phyloP scores from a whole-genome alignment of 2,797 vertebrate genomes.

The Phrynocephalus guinanensis region DNA sequence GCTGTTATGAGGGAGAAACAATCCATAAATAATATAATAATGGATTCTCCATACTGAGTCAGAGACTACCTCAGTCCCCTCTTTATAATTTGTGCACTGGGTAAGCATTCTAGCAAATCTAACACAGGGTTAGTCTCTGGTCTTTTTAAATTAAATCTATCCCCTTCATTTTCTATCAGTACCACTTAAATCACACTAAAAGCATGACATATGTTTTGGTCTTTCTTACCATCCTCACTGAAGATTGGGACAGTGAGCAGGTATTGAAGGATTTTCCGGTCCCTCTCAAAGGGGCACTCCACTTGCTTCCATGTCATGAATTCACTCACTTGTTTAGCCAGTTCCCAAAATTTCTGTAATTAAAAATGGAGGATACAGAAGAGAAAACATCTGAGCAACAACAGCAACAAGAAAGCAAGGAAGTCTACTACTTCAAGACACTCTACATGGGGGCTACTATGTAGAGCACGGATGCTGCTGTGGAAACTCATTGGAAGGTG shows the following conservation, averaged over 20 bases:
- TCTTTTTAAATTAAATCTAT: background rate
- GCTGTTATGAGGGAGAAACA: background rate
- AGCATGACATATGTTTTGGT: slow-evolving; percentile 6
- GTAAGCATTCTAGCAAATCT: background rate
- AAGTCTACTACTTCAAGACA: background rate
- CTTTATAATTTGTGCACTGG: too few species aligned
- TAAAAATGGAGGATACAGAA: slow-evolving; percentile 8
- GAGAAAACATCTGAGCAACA: slow-evolving; percentile 19
- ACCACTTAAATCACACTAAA: background rate
- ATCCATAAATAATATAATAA: too few species aligned
- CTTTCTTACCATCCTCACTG: slow-evolving; percentile 88
- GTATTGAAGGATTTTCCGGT: slow-evolving; percentile 91
- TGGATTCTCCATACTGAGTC: too few species aligned
- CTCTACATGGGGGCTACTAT: too few species aligned
- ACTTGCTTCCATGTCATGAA: slow-evolving; percentile 96
- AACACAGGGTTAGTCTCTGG: background rate
- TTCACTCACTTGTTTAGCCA: slow-evolving; percentile 93
- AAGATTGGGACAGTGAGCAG: slow-evolving; percentile 90
- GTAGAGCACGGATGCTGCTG: too few species aligned
- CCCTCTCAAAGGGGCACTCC: slow-evolving; percentile 94
- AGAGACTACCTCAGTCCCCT: background rate
- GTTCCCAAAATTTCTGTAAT: slow-evolving; percentile 93
- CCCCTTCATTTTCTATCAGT: background rate
- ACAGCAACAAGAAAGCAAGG: background rate
- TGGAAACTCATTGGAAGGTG: too few species aligned